phyloP scores from a whole-genome alignment of 1,140 invertebrate genomes.

The Macrobrachium nipponense region DNA sequence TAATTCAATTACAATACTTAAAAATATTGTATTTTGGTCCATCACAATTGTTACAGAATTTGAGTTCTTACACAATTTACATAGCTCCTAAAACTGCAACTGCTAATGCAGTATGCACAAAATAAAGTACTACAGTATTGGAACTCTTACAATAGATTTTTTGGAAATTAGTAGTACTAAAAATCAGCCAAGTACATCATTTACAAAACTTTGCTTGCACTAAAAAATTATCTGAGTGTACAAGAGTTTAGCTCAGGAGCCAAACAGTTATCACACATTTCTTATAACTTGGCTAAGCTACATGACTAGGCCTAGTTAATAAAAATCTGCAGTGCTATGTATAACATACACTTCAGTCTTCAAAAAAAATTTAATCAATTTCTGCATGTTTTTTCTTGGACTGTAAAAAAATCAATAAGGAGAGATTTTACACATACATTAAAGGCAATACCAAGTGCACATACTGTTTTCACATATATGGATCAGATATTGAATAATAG shows the following conservation, averaged over 20 bases:
- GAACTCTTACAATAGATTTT: too few relatives aligned
- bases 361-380: not conserved
- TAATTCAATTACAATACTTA: slow-evolving; percentile 7
- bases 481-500: slow-evolving; percentile 7
- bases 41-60: too few relatives aligned
- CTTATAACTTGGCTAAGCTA: slow-evolving; percentile 17
- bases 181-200: too few relatives aligned
- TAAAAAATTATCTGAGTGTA: too few relatives aligned
- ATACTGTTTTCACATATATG: slow-evolving; percentile 18
- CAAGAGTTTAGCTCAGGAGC: too few relatives aligned
- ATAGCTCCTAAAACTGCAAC: too few relatives aligned
- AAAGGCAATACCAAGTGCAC: slow-evolving; percentile 39
- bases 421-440: slow-evolving; percentile 23
- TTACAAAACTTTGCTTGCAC: too few relatives aligned
- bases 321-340: not conserved
- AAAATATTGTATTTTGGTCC: not conserved
- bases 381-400: not conserved
- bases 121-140: too few relatives aligned
- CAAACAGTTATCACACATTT: not conserved
- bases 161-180: too few relatives aligned
- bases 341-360: not conserved
- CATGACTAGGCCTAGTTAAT: slow-evolving; percentile 14
- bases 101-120: too few relatives aligned
- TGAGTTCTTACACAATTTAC: too few relatives aligned
- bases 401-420: not conserved